Percentiles rank a stretch among this genome's conserved stretches.
phyloP scores from a whole-genome alignment of 1,140 invertebrate genomes.

The Trichomalopsis sarcophagae region DNA sequence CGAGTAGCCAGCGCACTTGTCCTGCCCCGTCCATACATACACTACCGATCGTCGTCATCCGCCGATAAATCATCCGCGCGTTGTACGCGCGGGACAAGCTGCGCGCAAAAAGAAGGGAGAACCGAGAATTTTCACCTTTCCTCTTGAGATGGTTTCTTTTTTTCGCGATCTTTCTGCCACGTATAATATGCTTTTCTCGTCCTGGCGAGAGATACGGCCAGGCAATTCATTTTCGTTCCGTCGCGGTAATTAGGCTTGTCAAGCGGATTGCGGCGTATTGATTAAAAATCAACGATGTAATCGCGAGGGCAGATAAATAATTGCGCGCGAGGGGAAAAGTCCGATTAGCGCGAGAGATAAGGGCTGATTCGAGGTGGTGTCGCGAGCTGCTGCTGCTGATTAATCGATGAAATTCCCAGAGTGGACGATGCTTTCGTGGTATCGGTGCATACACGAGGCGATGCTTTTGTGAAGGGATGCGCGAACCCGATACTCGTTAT shows the following conservation, averaged over 20 bases:
- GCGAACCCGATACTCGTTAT: not conserved
- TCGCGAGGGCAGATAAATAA: constrained; percentile 37
- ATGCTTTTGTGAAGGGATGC: not conserved
- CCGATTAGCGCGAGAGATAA: constrained; percentile 11
- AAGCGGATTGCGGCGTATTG: constrained; percentile 13
- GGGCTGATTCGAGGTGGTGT: not conserved
- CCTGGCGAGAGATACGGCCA: not conserved
- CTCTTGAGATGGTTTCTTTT: not conserved
- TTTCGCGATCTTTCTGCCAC: not conserved
- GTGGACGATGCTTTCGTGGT: not conserved
- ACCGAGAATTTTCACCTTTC: not conserved
- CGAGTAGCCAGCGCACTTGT: not conserved
- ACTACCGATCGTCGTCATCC: constrained; percentile 13
- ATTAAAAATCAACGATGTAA: constrained; percentile 42
- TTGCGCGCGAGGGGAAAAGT: not conserved
- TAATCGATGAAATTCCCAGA: constrained; percentile 30
- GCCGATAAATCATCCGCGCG: constrained; percentile 41
- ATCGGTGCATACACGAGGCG: not conserved
- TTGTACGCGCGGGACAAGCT: not conserved
- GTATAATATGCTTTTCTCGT: not conserved
- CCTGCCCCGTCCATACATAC: not conserved
- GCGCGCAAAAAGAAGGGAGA: not conserved
- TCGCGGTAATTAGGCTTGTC: constrained; percentile 34
- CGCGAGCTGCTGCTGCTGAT: not conserved
- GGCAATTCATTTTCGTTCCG: constrained; percentile 33